phyloP scores from a whole-genome alignment of 2,797 vertebrate genomes.

The Valencia hispanica region DNA sequence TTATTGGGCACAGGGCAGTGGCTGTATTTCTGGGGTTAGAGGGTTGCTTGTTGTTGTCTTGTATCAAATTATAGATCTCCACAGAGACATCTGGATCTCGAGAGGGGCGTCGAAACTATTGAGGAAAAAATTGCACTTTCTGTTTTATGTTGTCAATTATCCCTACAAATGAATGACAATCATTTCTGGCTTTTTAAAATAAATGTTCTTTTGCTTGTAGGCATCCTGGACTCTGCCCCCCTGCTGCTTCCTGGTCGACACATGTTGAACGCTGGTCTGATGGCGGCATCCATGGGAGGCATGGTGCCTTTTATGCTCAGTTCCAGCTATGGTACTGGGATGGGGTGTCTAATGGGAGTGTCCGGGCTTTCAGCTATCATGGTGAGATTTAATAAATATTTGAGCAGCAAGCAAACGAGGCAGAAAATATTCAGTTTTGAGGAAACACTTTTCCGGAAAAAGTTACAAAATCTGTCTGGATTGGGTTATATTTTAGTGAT shows the following conservation, averaged over 20 bases:
- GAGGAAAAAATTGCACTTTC: constrained; percentile 18
- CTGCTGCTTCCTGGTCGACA: constrained; percentile 81
- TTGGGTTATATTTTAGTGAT: not conserved
- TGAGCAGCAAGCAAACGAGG: not conserved
- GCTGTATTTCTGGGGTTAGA: constrained; percentile 32
- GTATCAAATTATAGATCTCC: constrained; percentile 38
- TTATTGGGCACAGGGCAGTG: constrained; percentile 15
- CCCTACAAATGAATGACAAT: not conserved
- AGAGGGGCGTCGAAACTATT: constrained; percentile 26
- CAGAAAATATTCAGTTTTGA: not conserved
- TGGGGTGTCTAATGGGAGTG: constrained; percentile 77
- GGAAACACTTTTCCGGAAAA: not conserved
- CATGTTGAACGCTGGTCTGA: constrained; percentile 75
- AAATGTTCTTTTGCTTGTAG: constrained; percentile 42
- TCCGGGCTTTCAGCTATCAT: constrained; percentile 82
- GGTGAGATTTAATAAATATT: constrained; percentile 62
- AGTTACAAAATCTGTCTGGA: not conserved
- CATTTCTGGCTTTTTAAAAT: constrained; percentile 1
- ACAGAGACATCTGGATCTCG: constrained; percentile 26
- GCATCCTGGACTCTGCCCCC: constrained; percentile 75
- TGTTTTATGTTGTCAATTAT: constrained; percentile 37
- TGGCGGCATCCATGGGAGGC: constrained; percentile 76
- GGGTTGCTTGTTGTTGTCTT: constrained; percentile 33
- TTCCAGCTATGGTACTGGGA: constrained; percentile 75
- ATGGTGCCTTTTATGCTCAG: constrained; percentile 79